These are phyloP conservation scores for Synaphobranchus kaupii DNA, from an alignment of 2,797 vertebrate species.

Conservation along the genomic window DNA sequence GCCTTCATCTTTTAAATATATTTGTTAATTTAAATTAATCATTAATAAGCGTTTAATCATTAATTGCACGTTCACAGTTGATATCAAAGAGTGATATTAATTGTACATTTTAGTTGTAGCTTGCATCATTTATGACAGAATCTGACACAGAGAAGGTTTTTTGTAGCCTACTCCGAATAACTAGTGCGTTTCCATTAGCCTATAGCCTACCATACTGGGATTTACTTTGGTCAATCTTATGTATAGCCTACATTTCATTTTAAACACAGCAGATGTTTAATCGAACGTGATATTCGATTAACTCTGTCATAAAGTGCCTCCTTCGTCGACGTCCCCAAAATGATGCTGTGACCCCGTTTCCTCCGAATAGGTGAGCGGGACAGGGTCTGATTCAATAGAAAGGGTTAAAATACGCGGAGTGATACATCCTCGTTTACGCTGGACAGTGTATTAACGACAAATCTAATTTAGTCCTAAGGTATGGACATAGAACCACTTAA, in stretches of 20 bases:
- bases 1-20: not conserved
- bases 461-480: conserved; percentile 4
- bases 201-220: not conserved
- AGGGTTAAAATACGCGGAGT: conserved; percentile 26
- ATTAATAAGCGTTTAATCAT: not conserved
- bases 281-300: not conserved
- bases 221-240: not conserved
- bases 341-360: not conserved
- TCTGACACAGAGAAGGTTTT: not conserved
- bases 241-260: not conserved
- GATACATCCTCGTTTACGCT: conserved; percentile 20
- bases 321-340: not conserved
- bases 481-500: not conserved
- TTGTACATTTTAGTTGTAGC: not conserved
- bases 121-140: not conserved
- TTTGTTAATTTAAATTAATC: not conserved
- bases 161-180: not conserved
- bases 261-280: not conserved
- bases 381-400: not conserved
- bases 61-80: no score
- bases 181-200: not conserved
- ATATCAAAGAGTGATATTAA: no score
- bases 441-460: not conserved
- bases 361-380: not conserved
- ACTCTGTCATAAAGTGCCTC: not conserved